Evolutionary conservation across 2,888 invertebrate species (phyloP), one percentile per base, ranked within the genome.

Genomic region (Noctua janthina): DNA sequence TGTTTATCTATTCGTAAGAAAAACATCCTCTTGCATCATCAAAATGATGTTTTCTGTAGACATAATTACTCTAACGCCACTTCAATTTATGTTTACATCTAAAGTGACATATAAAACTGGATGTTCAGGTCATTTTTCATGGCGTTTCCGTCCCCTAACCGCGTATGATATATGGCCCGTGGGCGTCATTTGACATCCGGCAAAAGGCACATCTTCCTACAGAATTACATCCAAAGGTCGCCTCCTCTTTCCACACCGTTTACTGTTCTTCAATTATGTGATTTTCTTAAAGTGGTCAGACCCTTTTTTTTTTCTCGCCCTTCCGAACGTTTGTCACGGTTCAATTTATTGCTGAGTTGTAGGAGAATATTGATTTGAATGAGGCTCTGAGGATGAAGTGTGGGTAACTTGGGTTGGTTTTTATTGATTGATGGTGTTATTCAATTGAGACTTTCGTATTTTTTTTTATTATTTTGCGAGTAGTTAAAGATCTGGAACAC

Each of bases 181-280:
- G 91, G 92, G 89, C 91, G 78, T 87, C 93, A 92, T 93, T 91
- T 93, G 94, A 94, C 96, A 95, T 94, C 94, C 93, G 92, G 90
- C 87, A 89, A 90, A 59, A 93, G 93, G 94, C 94, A 94, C 93
- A 94, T 94, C 93, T 92, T 88, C 88, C 87, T 92, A 91, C 91
- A 90, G 91, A 93, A 94, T 94, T 93, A 93, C 93, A 93, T 93
- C 91, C 87, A 88, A 92, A 94, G 94, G 93, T 89, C 89, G 89
- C 91, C 93, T 94, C 94, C 93, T 93, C 95, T 96, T 96, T 93
- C 95, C 96, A 95, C 96, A 92, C 94, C 96, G 96, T 96, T 96
- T 95, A 95, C 95, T 96, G 95, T 96, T 96, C 96, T 96, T 95
- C 96, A 96, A 96, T 96, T 96, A 96, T 95, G 95, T 96, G 95